Conservation (phyloP, 2,113 vertebrate genomes). For the Plotosus lineatus region DNA sequence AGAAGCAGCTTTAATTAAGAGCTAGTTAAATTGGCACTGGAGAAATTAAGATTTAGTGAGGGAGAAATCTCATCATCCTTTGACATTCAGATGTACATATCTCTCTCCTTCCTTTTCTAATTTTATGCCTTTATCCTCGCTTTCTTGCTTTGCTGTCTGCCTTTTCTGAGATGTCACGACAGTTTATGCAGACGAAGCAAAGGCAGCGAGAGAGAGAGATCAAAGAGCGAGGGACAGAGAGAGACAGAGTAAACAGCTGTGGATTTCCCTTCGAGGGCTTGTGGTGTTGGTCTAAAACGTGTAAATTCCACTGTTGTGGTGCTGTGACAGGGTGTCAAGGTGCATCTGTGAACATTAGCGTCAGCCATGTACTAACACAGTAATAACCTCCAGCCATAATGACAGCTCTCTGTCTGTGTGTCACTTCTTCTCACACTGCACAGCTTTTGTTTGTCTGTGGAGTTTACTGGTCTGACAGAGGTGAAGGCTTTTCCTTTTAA, state of each 20-base stretch:
- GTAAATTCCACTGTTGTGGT: slow-evolving; percentile 58
- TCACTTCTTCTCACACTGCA: not conserved
- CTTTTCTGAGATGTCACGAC: slow-evolving; percentile 50
- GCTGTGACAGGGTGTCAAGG: slow-evolving; percentile 56
- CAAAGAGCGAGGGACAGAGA: slow-evolving; percentile 16
- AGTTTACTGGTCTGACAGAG: slow-evolving; percentile 40
- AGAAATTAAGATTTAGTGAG: slow-evolving; percentile 69
- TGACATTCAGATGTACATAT: slow-evolving; percentile 50
- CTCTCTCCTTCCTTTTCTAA: not conserved
- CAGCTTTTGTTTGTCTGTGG: slow-evolving; percentile 42
- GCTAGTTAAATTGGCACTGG: slow-evolving; percentile 67
- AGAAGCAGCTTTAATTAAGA: slow-evolving; percentile 75
- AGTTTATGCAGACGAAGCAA: slow-evolving; percentile 43
- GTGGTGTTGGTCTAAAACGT: slow-evolving; percentile 42
- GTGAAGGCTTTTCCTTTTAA: slow-evolving; percentile 46
- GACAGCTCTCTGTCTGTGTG: slow-evolving; percentile 45
- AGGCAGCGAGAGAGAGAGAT: not conserved
- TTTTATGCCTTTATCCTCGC: not conserved
- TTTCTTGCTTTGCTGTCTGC: slow-evolving; percentile 31
- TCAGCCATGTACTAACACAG: slow-evolving; percentile 47
- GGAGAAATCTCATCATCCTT: slow-evolving; percentile 68
- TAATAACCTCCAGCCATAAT: slow-evolving; percentile 55
- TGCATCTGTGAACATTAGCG: slow-evolving; percentile 52
- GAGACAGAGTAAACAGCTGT: slow-evolving; percentile 50
- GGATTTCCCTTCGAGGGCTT: slow-evolving; percentile 48